Evolutionary conservation across 2,113 vertebrate genomes (phyloP), one percentile per base, ranked within the genome.

Genomic region (Hemibagrus wyckioides): DNA sequence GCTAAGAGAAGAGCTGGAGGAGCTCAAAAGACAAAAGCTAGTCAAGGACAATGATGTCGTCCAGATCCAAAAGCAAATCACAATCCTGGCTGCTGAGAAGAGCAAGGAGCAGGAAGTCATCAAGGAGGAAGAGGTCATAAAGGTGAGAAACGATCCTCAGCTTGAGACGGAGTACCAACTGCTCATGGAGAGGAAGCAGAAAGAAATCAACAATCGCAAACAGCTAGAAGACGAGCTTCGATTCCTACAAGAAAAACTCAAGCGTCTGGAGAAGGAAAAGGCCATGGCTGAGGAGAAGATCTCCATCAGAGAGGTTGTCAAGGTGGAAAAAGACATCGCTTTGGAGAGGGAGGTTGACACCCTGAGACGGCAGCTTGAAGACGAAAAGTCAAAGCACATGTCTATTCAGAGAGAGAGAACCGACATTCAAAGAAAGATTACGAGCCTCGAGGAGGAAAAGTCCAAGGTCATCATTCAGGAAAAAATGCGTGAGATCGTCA

Each of bases 231-330:
- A 99, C 36, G 98, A 99, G 90, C 92, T 99, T 63, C 90, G 91
- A 33, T 97, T 97, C 92, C 96, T 99, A 83, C 96, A 97, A 89
- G 97, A 97, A 0, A 98, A 96, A 86, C 96, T 99, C 19, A 94
- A 89, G 89, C 96, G 96, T 23, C 93, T 99, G 54, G 97, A 99
- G 93, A 99, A 97, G 83, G 98, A 99, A 82, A 96, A 97, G 80
- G 93, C 97, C 84, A 98, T 99, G 14, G 98, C 97, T 0, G 98
- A 99, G 91, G 97, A 98, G 89, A 98, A 97, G 89, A 96, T 99
- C 90, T 97, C 97, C 0, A 97, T 99, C 90, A 97, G 97, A 89
- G 98, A 99, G 91, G 98, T 99, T 41, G 91, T 99, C 88, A 99
- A 97, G 91, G 96, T 99, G 10, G 98, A 98, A 92, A 99, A 98